Evolutionary conservation across 2,113 vertebrate genomes (phyloP), one percentile per base, ranked within the genome.

Genomic region (Salvelinus fontinalis): DNA sequence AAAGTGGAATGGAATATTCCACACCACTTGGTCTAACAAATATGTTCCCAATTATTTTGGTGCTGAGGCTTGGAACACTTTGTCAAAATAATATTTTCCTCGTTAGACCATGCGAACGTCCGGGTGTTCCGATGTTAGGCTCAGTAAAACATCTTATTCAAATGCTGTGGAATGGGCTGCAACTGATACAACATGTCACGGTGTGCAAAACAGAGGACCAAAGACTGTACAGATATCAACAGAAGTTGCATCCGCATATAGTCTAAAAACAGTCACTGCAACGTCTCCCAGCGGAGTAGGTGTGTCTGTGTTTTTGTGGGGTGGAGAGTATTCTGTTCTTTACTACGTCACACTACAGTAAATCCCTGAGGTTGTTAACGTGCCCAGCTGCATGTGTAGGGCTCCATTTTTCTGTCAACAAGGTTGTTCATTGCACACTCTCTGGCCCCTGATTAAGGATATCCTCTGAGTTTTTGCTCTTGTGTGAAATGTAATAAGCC

Each of bases 401-500:
- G 67, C 85, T 89, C 89, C 85, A 89, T 93, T 90, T 93, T 93
- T 94, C 91, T 94, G 93, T 94, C 93, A 94, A 91, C 69, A 75
- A 94, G 93, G 82, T 91, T 94, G 93, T 94, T 94, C 90, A 77
- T 82, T 78, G 85, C 88, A 86, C 90, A 89, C 89, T 90, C 87
- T 85, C 79, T 79, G 64, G 83, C 82, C 83, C 87, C 89, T 94
- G 93, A 94, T 94, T 94, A 91, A 94, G 93, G 93, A 94, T 93
- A 93, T 94, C 93, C 93, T 93, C 91, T 88, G 86, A 86, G 88
- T 92, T 88, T 92, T 92, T 89, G 90, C 91, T 92, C 83, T 83
- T 77, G 79, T 59, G 85, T 69, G 80, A 90, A 88, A 88, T 90
- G 79, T 90, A 89, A 88, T 79, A 83, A 90, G 90, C 90, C 88